Evolutionary conservation across 1,140 invertebrate species (phyloP).

Genomic region (Trinorchestia longiramus): DNA sequence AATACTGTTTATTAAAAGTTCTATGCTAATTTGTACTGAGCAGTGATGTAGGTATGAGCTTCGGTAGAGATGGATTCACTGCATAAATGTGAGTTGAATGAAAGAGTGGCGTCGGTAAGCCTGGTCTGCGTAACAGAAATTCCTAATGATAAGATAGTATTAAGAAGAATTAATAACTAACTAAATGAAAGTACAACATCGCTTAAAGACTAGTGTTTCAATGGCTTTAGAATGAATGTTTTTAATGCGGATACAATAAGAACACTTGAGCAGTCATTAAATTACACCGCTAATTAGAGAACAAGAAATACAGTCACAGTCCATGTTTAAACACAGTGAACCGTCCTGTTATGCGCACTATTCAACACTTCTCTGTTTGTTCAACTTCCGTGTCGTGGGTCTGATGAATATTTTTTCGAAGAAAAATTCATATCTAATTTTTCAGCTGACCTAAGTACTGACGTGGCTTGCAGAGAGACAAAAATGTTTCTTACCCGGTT

Average conservation of each 20-base stretch:
- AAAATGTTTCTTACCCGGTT: too few relatives aligned
- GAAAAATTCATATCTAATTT: neutral
- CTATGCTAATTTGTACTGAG: neutral
- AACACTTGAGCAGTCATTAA: neutral
- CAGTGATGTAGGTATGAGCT: neutral
- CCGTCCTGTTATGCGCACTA: neutral
- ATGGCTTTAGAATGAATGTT: neutral
- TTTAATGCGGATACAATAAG: neutral
- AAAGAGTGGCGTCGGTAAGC: neutral
- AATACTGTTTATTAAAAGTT: neutral
- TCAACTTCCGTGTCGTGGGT: neutral
- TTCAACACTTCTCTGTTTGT: neutral
- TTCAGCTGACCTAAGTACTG: neutral
- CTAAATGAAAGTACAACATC: neutral
- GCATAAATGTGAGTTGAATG: neutral
- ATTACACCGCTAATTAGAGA: neutral
- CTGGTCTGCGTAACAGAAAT: neutral
- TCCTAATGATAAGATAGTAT: neutral
- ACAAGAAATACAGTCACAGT: neutral
- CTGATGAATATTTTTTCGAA: neutral
- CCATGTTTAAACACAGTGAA: neutral
- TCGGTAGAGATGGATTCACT: neutral
- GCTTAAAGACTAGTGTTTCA: slow-evolving; percentile 30
- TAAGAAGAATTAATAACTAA: neutral
- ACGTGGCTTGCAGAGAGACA: neutral